Conservation (phyloP, 2,888 invertebrate genomes). For the Clepsis dumicolana region DNA sequence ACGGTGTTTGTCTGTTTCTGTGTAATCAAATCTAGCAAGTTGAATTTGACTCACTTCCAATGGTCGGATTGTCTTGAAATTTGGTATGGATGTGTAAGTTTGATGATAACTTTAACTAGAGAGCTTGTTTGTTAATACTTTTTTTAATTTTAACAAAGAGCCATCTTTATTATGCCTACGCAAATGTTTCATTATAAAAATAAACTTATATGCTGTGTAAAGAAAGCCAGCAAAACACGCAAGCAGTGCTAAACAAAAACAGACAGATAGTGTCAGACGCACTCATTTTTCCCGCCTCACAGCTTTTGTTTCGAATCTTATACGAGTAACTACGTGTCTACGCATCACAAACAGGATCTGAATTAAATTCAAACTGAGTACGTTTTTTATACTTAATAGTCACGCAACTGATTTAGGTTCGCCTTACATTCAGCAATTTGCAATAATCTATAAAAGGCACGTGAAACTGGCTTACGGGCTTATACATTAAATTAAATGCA, state of each 20-base stretch:
- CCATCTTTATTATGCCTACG: too few relatives aligned
- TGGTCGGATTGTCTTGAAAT: too few relatives aligned
- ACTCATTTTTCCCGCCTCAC: constrained; percentile 4
- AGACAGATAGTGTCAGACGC: constrained; percentile 18
- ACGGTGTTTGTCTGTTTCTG: too few relatives aligned
- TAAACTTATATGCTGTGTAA: not conserved
- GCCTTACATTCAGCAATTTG: too few relatives aligned
- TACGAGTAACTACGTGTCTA: not conserved
- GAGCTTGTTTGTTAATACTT: too few relatives aligned
- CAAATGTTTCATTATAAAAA: not conserved
- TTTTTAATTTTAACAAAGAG: too few relatives aligned
- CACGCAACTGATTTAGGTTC: not conserved
- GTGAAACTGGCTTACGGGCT: not conserved
- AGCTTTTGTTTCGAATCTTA: constrained; percentile 6
- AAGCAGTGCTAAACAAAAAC: too few relatives aligned
- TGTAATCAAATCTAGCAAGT: too few relatives aligned
- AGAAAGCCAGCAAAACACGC: not conserved
- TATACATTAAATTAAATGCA: not conserved
- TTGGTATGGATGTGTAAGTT: too few relatives aligned
- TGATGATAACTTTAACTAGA: too few relatives aligned
- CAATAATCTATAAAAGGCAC: not conserved
- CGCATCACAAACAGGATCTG: constrained; percentile 4
- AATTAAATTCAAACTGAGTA: not conserved
- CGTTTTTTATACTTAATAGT: too few relatives aligned
- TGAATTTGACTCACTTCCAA: too few relatives aligned